phyloP scores from a whole-genome alignment of 30 jellyfish, hydroid and myxozoan species.

The Catostylus mosaicus region DNA sequence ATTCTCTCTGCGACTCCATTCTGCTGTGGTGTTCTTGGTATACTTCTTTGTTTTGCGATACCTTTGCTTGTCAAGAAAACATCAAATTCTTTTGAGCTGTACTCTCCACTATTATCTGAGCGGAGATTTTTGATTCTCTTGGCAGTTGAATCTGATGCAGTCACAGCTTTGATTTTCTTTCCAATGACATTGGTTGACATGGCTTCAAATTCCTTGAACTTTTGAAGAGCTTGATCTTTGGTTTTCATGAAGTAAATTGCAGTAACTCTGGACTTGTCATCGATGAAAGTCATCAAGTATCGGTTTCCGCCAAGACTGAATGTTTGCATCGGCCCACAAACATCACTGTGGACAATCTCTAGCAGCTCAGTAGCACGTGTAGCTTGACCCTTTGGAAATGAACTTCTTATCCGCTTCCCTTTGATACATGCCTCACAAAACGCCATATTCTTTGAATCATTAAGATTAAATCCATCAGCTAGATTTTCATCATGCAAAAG shows the following conservation, averaged over 20 bases:
- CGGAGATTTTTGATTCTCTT: neutral
- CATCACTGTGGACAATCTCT: conserved; percentile 26
- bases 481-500: conserved; percentile 13
- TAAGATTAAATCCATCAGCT: conserved; percentile 20
- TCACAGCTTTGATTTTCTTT: conserved; percentile 19
- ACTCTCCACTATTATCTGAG: conserved; percentile 68
- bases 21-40: conserved; percentile 55
- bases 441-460: conserved; percentile 6
- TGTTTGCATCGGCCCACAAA: conserved; percentile 51
- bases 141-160: too few species aligned
- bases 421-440: conserved; percentile 25
- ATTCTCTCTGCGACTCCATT: too few species aligned
- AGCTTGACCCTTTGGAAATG: conserved; percentile 53
- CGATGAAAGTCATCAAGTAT: conserved; percentile 44
- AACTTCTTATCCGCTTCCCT: conserved; percentile 38
- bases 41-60: conserved; percentile 2
- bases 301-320: conserved; percentile 39
- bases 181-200: conserved; percentile 31
- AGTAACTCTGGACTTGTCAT: conserved; percentile 41
- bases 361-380: conserved; percentile 27
- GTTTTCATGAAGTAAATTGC: conserved; percentile 30
- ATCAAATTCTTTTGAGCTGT: conserved; percentile 40
- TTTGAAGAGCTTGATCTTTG: conserved; percentile 29
- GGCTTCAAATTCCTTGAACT: conserved; percentile 45
- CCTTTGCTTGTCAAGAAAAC: conserved; percentile 33